Base-by-base conservation (phyloP, 1,140 invertebrate genomes). In the Drosophila rufa region DNA sequence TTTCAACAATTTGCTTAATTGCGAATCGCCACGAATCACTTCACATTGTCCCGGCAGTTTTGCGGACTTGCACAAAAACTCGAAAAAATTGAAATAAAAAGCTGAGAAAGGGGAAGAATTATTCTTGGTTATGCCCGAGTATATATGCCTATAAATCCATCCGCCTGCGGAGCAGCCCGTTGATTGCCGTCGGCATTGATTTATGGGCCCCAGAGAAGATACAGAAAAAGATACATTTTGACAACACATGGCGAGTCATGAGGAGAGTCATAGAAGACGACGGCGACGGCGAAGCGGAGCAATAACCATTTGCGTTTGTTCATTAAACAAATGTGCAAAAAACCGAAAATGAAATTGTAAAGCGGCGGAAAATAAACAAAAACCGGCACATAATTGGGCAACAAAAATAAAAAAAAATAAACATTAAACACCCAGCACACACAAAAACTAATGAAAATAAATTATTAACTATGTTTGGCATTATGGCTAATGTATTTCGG, bases 181-280 rank as follows among this genome's bases (percentile, higher is more conserved):
- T 77, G 75, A 77, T 77, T 77, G 75, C 74, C 75, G 62, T 40
- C 75, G 75, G 74, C 75, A 60, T 69, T 78, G 75, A 78, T 78
- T 78, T 78, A 78, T 78, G 75, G 75, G 53, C 53, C 65, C 38
- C 25, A 38, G 62, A 19, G 50, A 25, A 53, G 56, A 71, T 50
- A 57, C 66, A 73, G 17, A 25, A 57, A 33, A 74, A 76, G 71
- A 66, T 66, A 76, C 74, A 76, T 76, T 76, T 76, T 66, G 64
- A 78, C 74, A 77, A 77, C 75, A 77, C 65, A 78, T 78, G 74
- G 42, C 50, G n/a, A 36, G 33, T 36, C 33, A 36, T 36, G n/a
- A n/a, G 33, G 11, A 48, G 56, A 30, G 33, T 43, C 42, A 46
- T 51, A 61, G 56, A 51, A 45, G 48, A 38, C 36, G 36, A 8